Evolutionary conservation across 2,113 vertebrate species (phyloP).

Genomic region (Bubo blakistoni): DNA sequence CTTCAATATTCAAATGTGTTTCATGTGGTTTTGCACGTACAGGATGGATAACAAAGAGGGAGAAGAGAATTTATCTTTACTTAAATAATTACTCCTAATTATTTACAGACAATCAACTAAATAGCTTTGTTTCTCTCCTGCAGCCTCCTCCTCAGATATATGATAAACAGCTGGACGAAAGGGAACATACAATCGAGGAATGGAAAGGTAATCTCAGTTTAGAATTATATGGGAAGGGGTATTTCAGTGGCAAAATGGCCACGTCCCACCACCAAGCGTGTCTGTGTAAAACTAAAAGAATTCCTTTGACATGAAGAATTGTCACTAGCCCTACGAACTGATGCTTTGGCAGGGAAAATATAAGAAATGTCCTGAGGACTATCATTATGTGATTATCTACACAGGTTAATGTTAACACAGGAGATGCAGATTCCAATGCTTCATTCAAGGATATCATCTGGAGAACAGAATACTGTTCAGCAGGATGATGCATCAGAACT

Average conservation of each 20-base stretch:
- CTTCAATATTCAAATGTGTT: background rate
- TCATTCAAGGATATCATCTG: background rate
- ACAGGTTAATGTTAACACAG: background rate
- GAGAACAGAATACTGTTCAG: background rate
- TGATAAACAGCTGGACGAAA: slow-evolving; percentile 98
- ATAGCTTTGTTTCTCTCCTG: slow-evolving; percentile 47
- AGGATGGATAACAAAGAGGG: background rate
- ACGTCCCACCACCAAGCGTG: background rate
- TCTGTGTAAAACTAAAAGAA: background rate
- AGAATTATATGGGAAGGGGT: background rate
- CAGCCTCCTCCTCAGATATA: slow-evolving; percentile 98
- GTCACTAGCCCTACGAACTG: background rate
- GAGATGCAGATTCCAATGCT: background rate
- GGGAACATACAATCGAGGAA: slow-evolving; percentile 99
- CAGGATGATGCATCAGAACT: background rate
- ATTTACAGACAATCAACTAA: background rate
- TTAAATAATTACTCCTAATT: background rate
- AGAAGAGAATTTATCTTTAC: background rate
- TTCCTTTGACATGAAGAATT: background rate
- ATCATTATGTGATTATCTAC: background rate
- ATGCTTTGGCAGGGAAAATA: background rate
- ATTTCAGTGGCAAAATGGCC: background rate
- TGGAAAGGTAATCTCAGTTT: slow-evolving; percentile 89
- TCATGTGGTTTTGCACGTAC: background rate
- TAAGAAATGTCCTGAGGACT: background rate